These are phyloP conservation scores for Hirtodrosophila confusa DNA, from an alignment of 2,888 invertebrate genomes.

Conservation along the genomic window DNA sequence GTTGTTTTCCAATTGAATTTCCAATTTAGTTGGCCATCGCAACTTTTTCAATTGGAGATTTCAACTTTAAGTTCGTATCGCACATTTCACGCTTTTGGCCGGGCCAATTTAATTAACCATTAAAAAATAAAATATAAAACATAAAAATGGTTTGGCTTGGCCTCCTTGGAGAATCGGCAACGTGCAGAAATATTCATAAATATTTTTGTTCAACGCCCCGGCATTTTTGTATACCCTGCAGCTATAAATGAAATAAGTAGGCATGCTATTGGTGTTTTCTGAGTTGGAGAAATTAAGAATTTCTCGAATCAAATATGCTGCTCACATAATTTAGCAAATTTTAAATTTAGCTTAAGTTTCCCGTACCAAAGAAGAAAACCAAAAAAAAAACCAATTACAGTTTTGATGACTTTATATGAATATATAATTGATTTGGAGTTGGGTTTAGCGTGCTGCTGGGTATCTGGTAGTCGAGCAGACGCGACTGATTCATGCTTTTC, in stretches of 20 bases:
- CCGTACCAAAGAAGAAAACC: no score
- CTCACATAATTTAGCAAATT: no score
- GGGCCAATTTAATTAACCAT: slow-evolving; percentile 75
- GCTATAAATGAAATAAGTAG: not conserved
- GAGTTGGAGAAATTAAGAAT: no score
- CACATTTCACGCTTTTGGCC: slow-evolving; percentile 30
- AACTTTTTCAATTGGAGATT: slow-evolving; percentile 58
- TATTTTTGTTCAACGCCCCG: slow-evolving; percentile 35
- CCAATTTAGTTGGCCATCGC: slow-evolving; percentile 61
- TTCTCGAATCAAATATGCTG: no score
- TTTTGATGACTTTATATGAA: no score
- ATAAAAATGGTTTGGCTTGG: slow-evolving; percentile 13
- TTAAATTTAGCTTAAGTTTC: no score
- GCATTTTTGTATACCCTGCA: slow-evolving; percentile 34
- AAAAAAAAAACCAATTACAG: no score
- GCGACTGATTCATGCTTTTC: slow-evolving; percentile 1
- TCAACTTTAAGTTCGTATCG: slow-evolving; percentile 35
- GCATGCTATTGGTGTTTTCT: no score
- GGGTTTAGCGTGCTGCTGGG: slow-evolving; percentile 8
- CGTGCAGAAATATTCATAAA: slow-evolving; percentile 61
- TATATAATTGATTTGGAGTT: no score
- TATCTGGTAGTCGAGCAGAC: slow-evolving; percentile 13
- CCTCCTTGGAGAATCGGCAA: slow-evolving; percentile 41
- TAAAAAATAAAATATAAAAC: slow-evolving; percentile 43
- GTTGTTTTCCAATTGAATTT: slow-evolving; percentile 74